These are phyloP conservation scores for Dasysyrphus albostriatus DNA, from an alignment of 2,888 invertebrate genomes.

Conservation along the genomic window DNA sequence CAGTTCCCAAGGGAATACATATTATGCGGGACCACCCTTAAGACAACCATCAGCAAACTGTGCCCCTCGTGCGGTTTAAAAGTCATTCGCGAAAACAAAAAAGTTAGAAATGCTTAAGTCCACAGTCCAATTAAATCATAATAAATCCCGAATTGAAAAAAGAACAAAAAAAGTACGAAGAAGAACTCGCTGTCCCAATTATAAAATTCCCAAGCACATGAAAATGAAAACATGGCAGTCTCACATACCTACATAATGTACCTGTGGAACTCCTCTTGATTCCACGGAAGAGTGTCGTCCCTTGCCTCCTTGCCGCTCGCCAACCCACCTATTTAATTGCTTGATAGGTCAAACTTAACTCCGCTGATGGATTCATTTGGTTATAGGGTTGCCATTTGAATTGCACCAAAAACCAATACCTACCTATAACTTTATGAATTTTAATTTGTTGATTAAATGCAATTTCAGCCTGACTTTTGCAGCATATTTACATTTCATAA, in stretches of 20 bases:
- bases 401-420: too few species aligned
- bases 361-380: constrained; percentile 66
- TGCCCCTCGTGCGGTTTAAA: constrained; percentile 26
- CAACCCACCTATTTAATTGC: constrained; percentile 52
- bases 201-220: constrained; percentile 47
- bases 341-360: constrained; percentile 62
- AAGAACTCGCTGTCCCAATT: constrained; percentile 52
- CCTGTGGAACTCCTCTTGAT: constrained; percentile 42
- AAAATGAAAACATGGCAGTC: constrained; percentile 20
- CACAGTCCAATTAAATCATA: constrained; percentile 63
- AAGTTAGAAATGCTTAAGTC: constrained; percentile 24
- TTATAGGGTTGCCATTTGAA: constrained; percentile 5
- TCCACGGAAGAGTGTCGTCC: constrained; percentile 42
- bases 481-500: too few species aligned
- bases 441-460: too few species aligned
- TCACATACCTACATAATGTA: constrained; percentile 34
- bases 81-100: constrained; percentile 50
- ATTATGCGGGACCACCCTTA: constrained; percentile 61
- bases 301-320: not conserved
- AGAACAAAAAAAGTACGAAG: not conserved
- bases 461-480: too few species aligned
- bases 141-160: constrained; percentile 57
- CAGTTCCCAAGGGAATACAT: constrained; percentile 42
- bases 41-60: constrained; percentile 17
- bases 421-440: too few species aligned